phyloP scores from a whole-genome alignment of 1,140 invertebrate species.

The Solen grandis region DNA sequence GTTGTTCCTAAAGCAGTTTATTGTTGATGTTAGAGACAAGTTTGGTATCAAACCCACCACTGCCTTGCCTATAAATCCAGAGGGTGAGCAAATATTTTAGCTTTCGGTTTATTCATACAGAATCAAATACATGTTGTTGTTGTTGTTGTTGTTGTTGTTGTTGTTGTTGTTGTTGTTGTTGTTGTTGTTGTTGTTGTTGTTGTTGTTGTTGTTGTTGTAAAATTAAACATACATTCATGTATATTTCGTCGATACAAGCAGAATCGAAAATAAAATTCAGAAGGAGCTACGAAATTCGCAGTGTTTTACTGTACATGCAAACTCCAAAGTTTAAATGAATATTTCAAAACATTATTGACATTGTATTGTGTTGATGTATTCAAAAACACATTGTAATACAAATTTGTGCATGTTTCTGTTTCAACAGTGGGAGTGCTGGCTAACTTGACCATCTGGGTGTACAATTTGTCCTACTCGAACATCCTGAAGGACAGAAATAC shows the following conservation, averaged over 20 bases:
- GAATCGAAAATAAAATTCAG: too few species aligned
- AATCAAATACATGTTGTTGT: neutral
- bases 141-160: neutral
- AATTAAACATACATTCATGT: too few species aligned
- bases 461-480: conserved; percentile 38
- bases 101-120: neutral
- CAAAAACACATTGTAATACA: too few species aligned
- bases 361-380: too few species aligned
- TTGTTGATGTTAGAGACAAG: conserved; percentile 29
- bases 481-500: conserved; percentile 33
- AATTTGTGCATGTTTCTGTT: neutral
- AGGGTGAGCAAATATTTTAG: neutral
- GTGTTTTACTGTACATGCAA: too few species aligned
- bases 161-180: too few species aligned
- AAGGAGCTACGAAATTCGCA: too few species aligned
- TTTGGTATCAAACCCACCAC: conserved; percentile 2
- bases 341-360: too few species aligned
- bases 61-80: conserved; percentile 11
- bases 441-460: conserved; percentile 51
- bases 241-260: too few species aligned
- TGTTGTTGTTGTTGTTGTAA: neutral
- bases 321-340: too few species aligned
- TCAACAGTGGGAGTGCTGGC: conserved; percentile 48
- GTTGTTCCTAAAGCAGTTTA: conserved; percentile 27
- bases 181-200: too few species aligned